Conservation (phyloP, 1,140 invertebrate genomes). For the Orchestia grillus region DNA sequence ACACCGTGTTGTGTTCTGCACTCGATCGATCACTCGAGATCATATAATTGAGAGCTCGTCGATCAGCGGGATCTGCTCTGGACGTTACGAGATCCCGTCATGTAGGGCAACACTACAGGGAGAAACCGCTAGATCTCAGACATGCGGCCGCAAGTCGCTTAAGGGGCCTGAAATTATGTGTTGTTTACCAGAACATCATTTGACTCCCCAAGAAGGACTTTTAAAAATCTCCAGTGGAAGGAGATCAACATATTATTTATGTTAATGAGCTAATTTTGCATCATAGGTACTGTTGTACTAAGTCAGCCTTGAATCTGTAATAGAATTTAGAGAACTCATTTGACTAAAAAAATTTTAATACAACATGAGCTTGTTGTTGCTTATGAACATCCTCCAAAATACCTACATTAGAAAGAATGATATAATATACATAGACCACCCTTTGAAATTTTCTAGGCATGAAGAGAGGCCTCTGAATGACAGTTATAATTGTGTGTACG, state of each 20-base stretch:
- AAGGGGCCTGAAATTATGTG: neutral
- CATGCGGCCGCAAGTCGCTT: neutral
- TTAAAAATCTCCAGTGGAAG: neutral
- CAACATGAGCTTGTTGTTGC: neutral
- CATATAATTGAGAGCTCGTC: constrained; percentile 7
- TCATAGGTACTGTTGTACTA: neutral
- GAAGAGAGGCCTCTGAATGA: neutral
- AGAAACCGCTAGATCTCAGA: neutral
- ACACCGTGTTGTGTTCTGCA: neutral
- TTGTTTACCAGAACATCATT: neutral
- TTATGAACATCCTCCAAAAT: neutral
- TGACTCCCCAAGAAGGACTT: neutral
- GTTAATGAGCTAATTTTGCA: neutral
- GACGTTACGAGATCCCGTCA: neutral
- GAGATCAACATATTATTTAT: neutral
- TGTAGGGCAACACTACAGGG: neutral
- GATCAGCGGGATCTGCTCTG: neutral
- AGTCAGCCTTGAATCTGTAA: neutral
- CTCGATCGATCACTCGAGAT: neutral
- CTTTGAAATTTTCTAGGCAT: neutral
- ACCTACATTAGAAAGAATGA: neutral
- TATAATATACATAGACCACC: neutral
- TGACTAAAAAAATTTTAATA: neutral
- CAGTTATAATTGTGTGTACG: no score
- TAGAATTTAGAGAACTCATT: neutral